Base-by-base conservation (phyloP, 2,797 vertebrate genomes). In the Petrocephalus sullivani region DNA sequence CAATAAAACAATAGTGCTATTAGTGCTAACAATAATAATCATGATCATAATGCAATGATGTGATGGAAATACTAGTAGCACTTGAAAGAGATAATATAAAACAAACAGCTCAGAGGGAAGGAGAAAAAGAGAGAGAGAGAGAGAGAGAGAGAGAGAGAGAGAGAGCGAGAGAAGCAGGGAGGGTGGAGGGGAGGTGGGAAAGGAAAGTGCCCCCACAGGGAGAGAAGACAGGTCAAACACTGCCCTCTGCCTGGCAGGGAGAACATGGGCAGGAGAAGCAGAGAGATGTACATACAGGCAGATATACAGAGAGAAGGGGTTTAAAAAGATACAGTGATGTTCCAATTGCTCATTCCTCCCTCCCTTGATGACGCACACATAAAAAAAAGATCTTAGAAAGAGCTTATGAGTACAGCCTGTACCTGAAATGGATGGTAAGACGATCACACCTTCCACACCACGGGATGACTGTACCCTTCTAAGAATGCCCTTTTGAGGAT, bases 211-310 rank as follows among this genome's bases (percentile, higher is more conserved):
- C 14, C 82, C 78, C 56, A 14, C 19, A 82, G 87, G 78, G 75
- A 83, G 87, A 56, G 14, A 14, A 84, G 87, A 41, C 21, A 85
- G 82, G 58, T 88, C 10, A 71, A 37, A 88, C 49, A 75, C 82
- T 88, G 58, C 81, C 82, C 87, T 81, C 81, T 88, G 87, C 85
- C 81, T 84, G 82, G 64, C 41, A 71, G 87, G 8, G 58, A 21
- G 82, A 85, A 81, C 75, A 83, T 60, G 87, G 71, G 71, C 56
- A 83, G 85, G 57, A 85, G n/a, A 84, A 64, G 28, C 41, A 33
- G 54, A 64, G 14, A 12, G 57, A 83, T 23, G n/a, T 41, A 51
- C 2, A 49, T n/a, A 9, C 2, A 84, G 19, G 12, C n/a, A 71
- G 10, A 37, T 33, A 51, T 51, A 51, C 0, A 71, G 64, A 16